A percentile compares a stretch with the other conserved stretches of the same genome.
Evolutionary conservation across 2,797 vertebrate species (phyloP).

Genomic region (Takifugu rubripes): DNA sequence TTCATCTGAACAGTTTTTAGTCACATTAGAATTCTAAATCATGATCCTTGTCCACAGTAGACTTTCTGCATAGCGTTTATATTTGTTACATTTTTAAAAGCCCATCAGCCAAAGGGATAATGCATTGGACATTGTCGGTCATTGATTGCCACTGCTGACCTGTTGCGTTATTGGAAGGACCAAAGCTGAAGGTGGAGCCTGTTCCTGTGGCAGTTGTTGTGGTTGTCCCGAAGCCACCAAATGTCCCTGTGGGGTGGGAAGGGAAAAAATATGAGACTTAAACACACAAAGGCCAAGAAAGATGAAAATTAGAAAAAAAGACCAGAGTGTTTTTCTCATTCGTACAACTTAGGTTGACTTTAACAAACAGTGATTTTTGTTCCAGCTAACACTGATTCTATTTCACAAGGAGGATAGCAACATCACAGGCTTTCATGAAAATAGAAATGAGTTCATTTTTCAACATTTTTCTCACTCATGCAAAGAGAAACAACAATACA

Average conservation of each 20-base stretch:
- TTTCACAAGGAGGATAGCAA: conserved; percentile 17
- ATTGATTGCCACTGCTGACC: conserved; percentile 52
- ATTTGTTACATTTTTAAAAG: too few species aligned
- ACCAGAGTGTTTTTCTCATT: neutral
- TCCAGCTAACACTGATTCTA: conserved; percentile 5
- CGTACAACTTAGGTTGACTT: too few species aligned
- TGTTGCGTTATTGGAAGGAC: conserved; percentile 83
- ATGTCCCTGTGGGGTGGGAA: conserved; percentile 74
- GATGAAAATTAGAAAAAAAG: neutral
- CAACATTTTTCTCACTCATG: conserved; percentile 35
- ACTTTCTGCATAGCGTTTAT: too few species aligned
- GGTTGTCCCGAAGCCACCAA: conserved; percentile 90
- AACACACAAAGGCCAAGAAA: neutral
- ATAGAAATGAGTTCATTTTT: conserved; percentile 23
- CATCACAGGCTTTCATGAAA: conserved; percentile 2
- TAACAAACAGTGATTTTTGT: neutral
- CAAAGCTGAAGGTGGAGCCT: conserved; percentile 86
- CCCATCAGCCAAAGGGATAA: neutral
- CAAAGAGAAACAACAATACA: conserved; percentile 37
- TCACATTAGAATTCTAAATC: too few species aligned
- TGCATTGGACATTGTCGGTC: neutral
- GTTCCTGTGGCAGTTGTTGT: conserved; percentile 77
- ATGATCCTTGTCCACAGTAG: too few species aligned
- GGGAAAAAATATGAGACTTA: conserved; percentile 14
- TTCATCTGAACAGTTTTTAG: too few species aligned